These are phyloP conservation scores for Melieria picta DNA, from an alignment of 2,888 invertebrate genomes.

Conservation along the genomic window DNA sequence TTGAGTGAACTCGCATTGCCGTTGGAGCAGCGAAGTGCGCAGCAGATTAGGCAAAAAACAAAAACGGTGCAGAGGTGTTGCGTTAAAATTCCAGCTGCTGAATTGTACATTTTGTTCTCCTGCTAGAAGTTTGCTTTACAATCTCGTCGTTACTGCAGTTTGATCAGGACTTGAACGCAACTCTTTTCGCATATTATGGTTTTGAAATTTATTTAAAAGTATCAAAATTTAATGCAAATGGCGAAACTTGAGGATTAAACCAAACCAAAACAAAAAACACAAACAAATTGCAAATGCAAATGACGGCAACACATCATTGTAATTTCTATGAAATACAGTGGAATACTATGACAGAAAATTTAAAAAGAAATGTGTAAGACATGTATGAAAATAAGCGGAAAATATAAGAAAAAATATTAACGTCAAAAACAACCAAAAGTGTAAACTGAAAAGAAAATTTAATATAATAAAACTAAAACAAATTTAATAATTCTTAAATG, in stretches of 20 bases:
- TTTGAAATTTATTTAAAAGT: too few relatives aligned
- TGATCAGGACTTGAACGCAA: too few relatives aligned
- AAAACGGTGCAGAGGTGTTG: background rate
- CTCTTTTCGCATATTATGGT: too few relatives aligned
- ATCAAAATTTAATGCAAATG: too few relatives aligned
- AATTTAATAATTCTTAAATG: constrained; percentile 46
- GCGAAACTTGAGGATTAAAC: constrained; percentile 21
- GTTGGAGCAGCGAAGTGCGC: too few relatives aligned
- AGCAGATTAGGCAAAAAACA: background rate
- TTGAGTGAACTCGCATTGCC: too few relatives aligned
- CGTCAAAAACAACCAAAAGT: constrained; percentile 46
- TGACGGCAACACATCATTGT: constrained; percentile 48
- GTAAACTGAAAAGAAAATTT: constrained; percentile 38
- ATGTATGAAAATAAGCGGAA: constrained; percentile 43
- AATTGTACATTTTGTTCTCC: constrained; percentile 4
- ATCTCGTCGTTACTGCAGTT: too few relatives aligned
- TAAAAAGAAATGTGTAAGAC: constrained; percentile 29
- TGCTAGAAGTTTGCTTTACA: background rate
- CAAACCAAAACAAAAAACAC: constrained; percentile 19
- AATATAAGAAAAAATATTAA: constrained; percentile 31
- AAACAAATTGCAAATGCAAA: constrained; percentile 36
- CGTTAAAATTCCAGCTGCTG: background rate
- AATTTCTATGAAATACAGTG: constrained; percentile 59
- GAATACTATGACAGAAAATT: constrained; percentile 27
- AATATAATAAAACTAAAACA: constrained; percentile 47